Base-by-base conservation (phyloP, 2,113 vertebrate species). In the Gallinago undulata region DNA sequence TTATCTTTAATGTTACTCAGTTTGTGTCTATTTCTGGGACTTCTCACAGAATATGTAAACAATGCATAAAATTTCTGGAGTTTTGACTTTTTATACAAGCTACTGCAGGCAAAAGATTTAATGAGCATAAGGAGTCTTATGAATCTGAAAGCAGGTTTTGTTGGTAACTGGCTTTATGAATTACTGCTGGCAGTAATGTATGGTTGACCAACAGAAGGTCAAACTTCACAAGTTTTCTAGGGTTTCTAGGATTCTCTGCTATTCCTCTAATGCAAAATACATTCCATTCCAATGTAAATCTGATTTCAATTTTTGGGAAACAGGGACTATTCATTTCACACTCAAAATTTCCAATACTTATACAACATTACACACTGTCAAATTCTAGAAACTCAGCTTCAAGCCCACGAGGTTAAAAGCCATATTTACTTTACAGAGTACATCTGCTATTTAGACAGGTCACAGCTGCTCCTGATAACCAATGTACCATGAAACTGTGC, bases 31-130 rank as follows among this genome's bases (percentile, higher is more conserved):
- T 73, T 94, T 68, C 55, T 57, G 21, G 28, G 39, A 82, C 59
- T 93, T 88, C 45, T 87, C 47, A 57, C 41, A 81, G 33, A 24
- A 47, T 68, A 76, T 0, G 1, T 70, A 70, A 94, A 62, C 21
- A 78, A 69, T 4, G 59, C 4, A 51, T 43, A 64, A 56, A 64
- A 18, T n/a, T 86, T 79, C 55, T 48, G 17, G 48, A 90, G 27
- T 66, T 92, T 69, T 87, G 30, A 80, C 8, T 55, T 92, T 92
- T 83, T 59, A 69, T 56, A 72, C 15, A 82, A 79, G 45, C 30
- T 76, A 87, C 24, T 67, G 33, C 9, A 74, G 37, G 15, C 37
- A 60, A 73, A 94, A 90, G n/a, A 90, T 56, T n/a, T 87, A 89
- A 76, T 41, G 41, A 75, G 27, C 1, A 0, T 31, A 87, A 87